Base-by-base conservation (phyloP, 2,888 invertebrate species). In the Stenichneumon culpator region DNA sequence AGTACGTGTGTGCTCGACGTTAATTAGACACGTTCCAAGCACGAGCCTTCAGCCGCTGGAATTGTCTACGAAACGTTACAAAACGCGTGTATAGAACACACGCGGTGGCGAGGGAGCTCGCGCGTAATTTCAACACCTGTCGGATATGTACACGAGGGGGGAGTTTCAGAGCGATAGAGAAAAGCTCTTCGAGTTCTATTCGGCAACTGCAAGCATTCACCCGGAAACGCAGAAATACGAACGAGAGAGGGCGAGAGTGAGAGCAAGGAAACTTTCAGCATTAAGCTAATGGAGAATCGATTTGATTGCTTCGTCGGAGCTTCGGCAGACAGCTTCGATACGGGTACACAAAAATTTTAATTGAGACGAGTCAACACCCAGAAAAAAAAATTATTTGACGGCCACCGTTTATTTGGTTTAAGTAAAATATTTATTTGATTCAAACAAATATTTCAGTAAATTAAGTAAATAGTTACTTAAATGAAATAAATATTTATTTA, bases 21-120 rank as follows among this genome's bases (percentile, higher is more conserved):
- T 87, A 86, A 87, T 87, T 87, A 86, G 87, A 87, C 84, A 87
- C 87, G 86, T 87, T 86, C 86, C 57, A 80, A 78, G 79, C 70
- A 75, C 44, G 74, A 77, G 44, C 25, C 60, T 60, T 25, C 60
- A 47, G 69, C 84, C 68, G 60, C 65, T 54, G 63, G 65, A 54
- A 77, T 69, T 77, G 79, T 85, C 65, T 79, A 63, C 47, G 69
- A 69, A 75, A 19, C 44, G 63, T 54, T 16, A 19, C 65, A 74
- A 44, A 39, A 73, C 69, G 52, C 36, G 72, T 57, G 57, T 78
- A 75, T 63, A 63, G 70, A 70, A 54, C 36, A 22, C 39, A 57
- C 54, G 22, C 7, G 47, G 68, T n/a, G 68, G 44, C 39, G 39
- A 54, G 14, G 14, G 44, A 54, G 54, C 54, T 54, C 44, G 80